These are phyloP conservation scores for Muscicapa striata DNA, from an alignment of 2,797 vertebrate genomes.

Conservation along the genomic window DNA sequence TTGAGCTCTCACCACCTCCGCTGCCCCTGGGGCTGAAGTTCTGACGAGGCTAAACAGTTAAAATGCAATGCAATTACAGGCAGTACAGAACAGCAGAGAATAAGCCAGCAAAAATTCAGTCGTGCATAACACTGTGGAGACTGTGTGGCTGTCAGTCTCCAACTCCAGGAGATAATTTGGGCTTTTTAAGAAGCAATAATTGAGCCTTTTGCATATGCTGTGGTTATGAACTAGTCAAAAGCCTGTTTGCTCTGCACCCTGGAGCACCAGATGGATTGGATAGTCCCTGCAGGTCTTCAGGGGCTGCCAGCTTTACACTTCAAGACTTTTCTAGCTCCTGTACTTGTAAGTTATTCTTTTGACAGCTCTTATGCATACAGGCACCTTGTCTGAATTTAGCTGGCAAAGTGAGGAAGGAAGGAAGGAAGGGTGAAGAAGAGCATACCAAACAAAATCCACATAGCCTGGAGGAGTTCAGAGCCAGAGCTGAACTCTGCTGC, in stretches of 20 bases:
- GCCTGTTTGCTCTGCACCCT: not conserved
- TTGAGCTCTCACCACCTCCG: conserved; percentile 31
- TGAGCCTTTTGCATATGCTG: not conserved
- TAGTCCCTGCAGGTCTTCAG: not conserved
- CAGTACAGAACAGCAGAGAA: conserved; percentile 15
- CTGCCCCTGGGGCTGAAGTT: conserved; percentile 22
- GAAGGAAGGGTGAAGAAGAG: not conserved
- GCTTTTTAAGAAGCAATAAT: conserved; percentile 43
- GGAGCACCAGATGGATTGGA: not conserved
- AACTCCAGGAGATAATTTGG: conserved; percentile 43
- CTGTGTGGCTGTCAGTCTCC: conserved; percentile 10
- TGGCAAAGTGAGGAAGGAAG: not conserved
- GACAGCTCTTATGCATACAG: not conserved
- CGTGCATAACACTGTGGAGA: not conserved
- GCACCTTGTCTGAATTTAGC: not conserved
- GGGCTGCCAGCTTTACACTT: conserved; percentile 7
- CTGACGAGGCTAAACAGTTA: conserved; percentile 45
- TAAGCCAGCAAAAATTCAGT: conserved; percentile 15
- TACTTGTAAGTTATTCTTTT: not conserved
- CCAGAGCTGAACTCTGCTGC: not conserved
- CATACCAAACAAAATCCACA: fast-evolving
- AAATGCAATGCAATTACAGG: conserved; percentile 56
- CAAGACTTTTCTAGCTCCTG: not conserved
- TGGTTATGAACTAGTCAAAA: not conserved
- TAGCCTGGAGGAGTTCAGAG: not conserved